Percentiles rank a stretch among this genome's conserved stretches.
phyloP scores from a whole-genome alignment of 2,797 vertebrate species.

The Diglossa cyanea region DNA sequence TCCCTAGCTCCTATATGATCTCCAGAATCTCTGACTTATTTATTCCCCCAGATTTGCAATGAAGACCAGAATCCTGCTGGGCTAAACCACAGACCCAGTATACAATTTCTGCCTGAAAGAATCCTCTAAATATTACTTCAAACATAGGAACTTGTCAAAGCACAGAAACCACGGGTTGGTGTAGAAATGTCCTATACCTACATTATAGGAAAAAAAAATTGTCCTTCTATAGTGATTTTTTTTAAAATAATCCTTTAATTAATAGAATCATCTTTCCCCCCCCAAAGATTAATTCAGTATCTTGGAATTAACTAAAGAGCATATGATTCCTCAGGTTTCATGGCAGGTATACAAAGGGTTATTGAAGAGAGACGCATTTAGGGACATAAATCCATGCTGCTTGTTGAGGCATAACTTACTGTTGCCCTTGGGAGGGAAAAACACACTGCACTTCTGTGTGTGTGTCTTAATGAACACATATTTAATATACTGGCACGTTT shows the following conservation, averaged over 20 bases:
- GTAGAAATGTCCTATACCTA: not conserved
- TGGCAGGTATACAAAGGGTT: slow-evolving; percentile 12
- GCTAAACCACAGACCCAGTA: not conserved
- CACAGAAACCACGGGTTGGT: not conserved
- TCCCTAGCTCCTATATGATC: not conserved
- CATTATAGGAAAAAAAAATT: not conserved
- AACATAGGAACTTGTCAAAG: not conserved
- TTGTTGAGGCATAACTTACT: slow-evolving; percentile 46
- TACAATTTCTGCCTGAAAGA: not conserved
- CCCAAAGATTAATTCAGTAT: not conserved
- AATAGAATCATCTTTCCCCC: not conserved
- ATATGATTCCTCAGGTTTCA: not conserved
- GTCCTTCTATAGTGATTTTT: not conserved
- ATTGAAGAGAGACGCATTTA: not conserved
- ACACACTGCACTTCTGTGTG: not conserved
- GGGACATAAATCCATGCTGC: slow-evolving; percentile 29
- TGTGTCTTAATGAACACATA: slow-evolving; percentile 27
- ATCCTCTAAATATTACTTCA: not conserved
- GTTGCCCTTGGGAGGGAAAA: slow-evolving; percentile 21
- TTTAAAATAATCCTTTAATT: not conserved
- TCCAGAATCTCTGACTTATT: not conserved
- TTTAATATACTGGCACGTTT: slow-evolving; percentile 4
- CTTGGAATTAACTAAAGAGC: not conserved
- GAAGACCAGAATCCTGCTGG: not conserved
- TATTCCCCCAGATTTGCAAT: not conserved